These are phyloP conservation scores for Dryoscopus gambensis DNA, from an alignment of 2,113 vertebrate genomes.

Conservation along the genomic window DNA sequence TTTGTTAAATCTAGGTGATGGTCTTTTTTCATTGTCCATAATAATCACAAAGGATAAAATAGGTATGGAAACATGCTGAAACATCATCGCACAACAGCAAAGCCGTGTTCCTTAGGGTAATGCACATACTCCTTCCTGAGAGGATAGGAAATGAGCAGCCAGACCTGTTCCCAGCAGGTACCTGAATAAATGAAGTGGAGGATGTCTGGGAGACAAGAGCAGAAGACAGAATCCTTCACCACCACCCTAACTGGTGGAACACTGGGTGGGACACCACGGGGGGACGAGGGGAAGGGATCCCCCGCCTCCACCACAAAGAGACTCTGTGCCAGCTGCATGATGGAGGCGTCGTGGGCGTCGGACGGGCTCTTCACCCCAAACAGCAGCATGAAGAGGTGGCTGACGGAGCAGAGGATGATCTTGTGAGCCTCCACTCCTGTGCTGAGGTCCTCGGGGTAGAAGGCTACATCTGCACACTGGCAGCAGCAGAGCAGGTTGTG, in stretches of 20 bases:
- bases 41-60: neutral
- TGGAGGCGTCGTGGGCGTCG: slow-evolving; percentile 70
- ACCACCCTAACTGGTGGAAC: slow-evolving; percentile 79
- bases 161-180: slow-evolving; percentile 36
- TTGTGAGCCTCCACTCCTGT: slow-evolving; percentile 86
- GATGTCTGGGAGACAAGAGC: slow-evolving; percentile 85
- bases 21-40: neutral
- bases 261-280: slow-evolving; percentile 46
- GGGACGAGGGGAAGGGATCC: neutral
- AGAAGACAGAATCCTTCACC: slow-evolving; percentile 88
- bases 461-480: slow-evolving; percentile 90
- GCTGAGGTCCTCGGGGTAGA: slow-evolving; percentile 80
- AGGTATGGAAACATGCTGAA: accelerated
- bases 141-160: neutral
- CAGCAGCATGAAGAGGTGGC: slow-evolving; percentile 90
- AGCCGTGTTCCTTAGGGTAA: no score
- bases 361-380: slow-evolving; percentile 78
- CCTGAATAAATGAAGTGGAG: slow-evolving; percentile 98
- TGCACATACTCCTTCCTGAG: neutral
- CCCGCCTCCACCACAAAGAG: slow-evolving; percentile 77
- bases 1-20: neutral
- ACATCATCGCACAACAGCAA: neutral
- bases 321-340: slow-evolving; percentile 64
- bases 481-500: slow-evolving; percentile 87
- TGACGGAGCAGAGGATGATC: slow-evolving; percentile 88